Base-by-base conservation (phyloP, 2,113 vertebrate genomes). In the Ciconia stormi region DNA sequence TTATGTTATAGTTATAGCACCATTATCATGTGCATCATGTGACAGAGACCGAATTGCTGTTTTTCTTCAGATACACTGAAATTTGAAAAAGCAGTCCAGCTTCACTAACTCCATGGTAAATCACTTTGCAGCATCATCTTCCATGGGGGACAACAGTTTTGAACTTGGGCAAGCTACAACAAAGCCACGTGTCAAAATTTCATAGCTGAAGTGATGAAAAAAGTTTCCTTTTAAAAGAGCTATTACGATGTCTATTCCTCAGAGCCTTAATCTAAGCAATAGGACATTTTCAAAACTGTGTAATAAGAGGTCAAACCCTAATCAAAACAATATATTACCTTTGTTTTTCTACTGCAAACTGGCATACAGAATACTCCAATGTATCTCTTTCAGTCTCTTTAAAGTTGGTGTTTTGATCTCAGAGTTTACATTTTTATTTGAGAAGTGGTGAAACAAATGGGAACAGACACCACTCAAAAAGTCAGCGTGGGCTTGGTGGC, bases 181-280 rank as follows among this genome's bases (percentile, higher is more conserved):
- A 66, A 76, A 90, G 42, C 1, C 1, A 14, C 4, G 2, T 3
- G 13, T 38, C 52, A 82, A 74, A 61, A 84, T 77, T 71, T 34
- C 22, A 29, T 5, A 53, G 42, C 6, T 78, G 32, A 66, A 87
- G 50, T 32, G 25, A 56, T 11, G 18, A 67, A 44, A 65, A 38
- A 73, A 13, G 15, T 53, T 72, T 70, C 22, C 11, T 61, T 82
- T 83, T 30, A 89, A 29, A 92, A 56, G 16, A 22, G 17, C 19
- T 59, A 22, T 34, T 44, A 49, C 0, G 0, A 47, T 0, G 2
- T 47, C 40, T 81, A 27, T 53, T 93, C 40, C 40, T 55, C 42
- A 73, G 36, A 72, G 44, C 8, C 52, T 67, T 80, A 44, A 82
- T 76, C 25, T 72, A 74, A 59, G 52, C 21, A 79, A 26, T 1